Percentiles rank a stretch among this genome's conserved stretches.
phyloP scores from a whole-genome alignment of 2,888 invertebrate species.

The Cerceris rybyensis region DNA sequence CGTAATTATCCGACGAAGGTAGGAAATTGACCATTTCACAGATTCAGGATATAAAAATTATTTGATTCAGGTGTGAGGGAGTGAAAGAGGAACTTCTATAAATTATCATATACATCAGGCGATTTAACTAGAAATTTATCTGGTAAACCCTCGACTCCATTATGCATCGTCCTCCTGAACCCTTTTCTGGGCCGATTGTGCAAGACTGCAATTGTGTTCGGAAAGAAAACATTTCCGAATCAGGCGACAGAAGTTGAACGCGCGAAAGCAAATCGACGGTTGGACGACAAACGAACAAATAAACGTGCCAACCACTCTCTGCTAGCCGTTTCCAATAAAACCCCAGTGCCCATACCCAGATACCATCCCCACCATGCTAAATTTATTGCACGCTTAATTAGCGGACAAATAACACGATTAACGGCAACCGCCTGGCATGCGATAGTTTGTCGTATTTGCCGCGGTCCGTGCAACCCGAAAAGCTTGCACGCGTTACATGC shows the following conservation, averaged over 20 bases:
- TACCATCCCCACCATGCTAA: slow-evolving; percentile 27
- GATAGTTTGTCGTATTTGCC: slow-evolving; percentile 60
- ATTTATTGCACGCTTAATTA: slow-evolving; percentile 73
- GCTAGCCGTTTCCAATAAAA: slow-evolving; percentile 38
- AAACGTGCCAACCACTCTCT: slow-evolving; percentile 27
- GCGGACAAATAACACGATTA: slow-evolving; percentile 72
- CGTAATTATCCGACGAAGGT: slow-evolving; percentile 3
- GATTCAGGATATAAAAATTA: slow-evolving; percentile 13
- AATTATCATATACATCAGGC: slow-evolving; percentile 36
- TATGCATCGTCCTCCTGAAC: not conserved
- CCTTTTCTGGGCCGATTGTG: not conserved
- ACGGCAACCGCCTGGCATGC: slow-evolving; percentile 53
- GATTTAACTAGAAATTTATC: slow-evolving; percentile 51
- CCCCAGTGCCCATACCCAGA: not conserved
- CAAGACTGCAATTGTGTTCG: slow-evolving; percentile 9
- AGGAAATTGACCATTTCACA: slow-evolving; percentile 29
- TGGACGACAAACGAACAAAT: slow-evolving; percentile 28
- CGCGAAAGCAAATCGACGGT: slow-evolving; percentile 31
- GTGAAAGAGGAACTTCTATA: slow-evolving; percentile 21
- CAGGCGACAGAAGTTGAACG: not conserved
- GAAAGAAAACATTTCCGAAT: slow-evolving; percentile 3
- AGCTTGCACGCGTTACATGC: slow-evolving; percentile 10
- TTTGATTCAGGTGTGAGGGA: not conserved
- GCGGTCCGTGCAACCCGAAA: slow-evolving; percentile 20
- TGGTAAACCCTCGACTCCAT: slow-evolving; percentile 11